A percentile compares a stretch with the other conserved stretches of the same genome.
Evolutionary conservation across 2,888 invertebrate genomes (phyloP).

Genomic region (Polia nebulosa): DNA sequence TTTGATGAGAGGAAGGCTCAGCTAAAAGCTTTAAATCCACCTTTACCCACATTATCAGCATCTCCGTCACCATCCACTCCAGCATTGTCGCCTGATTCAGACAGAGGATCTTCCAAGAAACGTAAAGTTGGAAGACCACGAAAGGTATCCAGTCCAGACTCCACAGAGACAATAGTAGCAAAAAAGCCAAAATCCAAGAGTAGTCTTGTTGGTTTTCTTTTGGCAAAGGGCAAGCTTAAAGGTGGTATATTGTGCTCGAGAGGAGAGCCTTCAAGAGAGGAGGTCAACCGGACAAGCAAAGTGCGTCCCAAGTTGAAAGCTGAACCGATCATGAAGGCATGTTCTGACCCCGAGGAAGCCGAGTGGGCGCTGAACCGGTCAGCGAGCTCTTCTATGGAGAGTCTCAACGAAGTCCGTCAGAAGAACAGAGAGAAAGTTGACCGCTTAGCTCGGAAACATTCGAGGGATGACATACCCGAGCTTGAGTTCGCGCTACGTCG

Average conservation of each 20-base stretch:
- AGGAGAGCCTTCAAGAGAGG: conserved; percentile 90
- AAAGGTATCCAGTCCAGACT: conserved; percentile 92
- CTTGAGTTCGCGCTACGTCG: conserved; percentile 84
- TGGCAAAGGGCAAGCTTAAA: conserved; percentile 92
- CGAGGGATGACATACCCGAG: conserved; percentile 86
- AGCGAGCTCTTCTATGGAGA: conserved; percentile 90
- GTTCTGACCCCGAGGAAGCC: conserved; percentile 90
- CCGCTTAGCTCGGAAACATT: conserved; percentile 86
- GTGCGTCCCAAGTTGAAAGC: conserved; percentile 94
- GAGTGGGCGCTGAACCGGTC: conserved; percentile 87
- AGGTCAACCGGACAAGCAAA: conserved; percentile 89
- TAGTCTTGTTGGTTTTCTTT: conserved; percentile 92
- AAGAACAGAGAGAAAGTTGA: conserved; percentile 89
- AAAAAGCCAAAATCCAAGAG: conserved; percentile 95
- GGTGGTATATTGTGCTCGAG: conserved; percentile 88
- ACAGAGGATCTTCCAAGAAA: conserved; percentile 93
- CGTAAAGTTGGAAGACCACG: conserved; percentile 96
- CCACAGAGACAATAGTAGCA: conserved; percentile 95
- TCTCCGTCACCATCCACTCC: conserved; percentile 87
- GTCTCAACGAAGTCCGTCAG: conserved; percentile 88
- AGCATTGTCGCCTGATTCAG: conserved; percentile 87
- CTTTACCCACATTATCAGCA: conserved; percentile 83
- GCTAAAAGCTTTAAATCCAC: conserved; percentile 93
- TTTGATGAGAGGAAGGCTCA: conserved; percentile 96
- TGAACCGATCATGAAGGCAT: conserved; percentile 92